These are phyloP conservation scores for Diabrotica balteata DNA, from an alignment of 2,888 invertebrate species.

Conservation along the genomic window DNA sequence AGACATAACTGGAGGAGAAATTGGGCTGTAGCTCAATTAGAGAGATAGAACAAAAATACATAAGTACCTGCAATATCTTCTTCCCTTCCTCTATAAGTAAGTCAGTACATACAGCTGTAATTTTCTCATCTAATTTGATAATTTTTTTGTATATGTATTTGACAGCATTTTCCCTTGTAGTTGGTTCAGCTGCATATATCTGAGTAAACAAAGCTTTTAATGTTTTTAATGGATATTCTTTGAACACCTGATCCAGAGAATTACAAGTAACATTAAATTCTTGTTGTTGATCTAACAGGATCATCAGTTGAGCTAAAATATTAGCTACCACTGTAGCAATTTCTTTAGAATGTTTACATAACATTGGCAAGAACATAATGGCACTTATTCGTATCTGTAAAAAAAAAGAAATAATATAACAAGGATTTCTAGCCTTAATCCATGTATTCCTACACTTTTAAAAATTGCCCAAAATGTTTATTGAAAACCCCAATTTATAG, in stretches of 20 bases:
- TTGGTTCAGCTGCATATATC: slow-evolving; percentile 70
- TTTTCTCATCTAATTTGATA: slow-evolving; percentile 71
- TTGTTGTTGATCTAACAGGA: slow-evolving; percentile 78
- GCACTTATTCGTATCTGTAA: slow-evolving; percentile 90
- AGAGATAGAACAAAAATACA: no score
- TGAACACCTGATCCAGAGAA: slow-evolving; percentile 80
- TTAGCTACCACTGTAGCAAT: slow-evolving; percentile 87
- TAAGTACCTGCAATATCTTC: slow-evolving; percentile 74
- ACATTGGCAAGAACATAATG: slow-evolving; percentile 85
- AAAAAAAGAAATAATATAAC: slow-evolving; percentile 55
- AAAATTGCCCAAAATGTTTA: no score
- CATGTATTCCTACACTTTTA: no score
- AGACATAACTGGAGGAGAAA: no score
- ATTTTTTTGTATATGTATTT: slow-evolving; percentile 80
- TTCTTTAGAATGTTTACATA: slow-evolving; percentile 87
- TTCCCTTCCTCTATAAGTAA: slow-evolving; percentile 75
- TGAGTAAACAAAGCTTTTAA: slow-evolving; percentile 66
- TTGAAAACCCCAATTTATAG: no score
- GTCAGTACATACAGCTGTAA: slow-evolving; percentile 87
- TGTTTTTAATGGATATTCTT: slow-evolving; percentile 73
- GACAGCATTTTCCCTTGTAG: slow-evolving; percentile 84
- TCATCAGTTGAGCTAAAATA: slow-evolving; percentile 88
- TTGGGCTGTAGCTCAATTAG: no score
- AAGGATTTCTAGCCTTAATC: no score
- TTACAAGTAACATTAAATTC: slow-evolving; percentile 87